Evolutionary conservation across 2,888 invertebrate genomes (phyloP), one percentile per base, ranked within the genome.

Genomic region (Octonoba sinensis): DNA sequence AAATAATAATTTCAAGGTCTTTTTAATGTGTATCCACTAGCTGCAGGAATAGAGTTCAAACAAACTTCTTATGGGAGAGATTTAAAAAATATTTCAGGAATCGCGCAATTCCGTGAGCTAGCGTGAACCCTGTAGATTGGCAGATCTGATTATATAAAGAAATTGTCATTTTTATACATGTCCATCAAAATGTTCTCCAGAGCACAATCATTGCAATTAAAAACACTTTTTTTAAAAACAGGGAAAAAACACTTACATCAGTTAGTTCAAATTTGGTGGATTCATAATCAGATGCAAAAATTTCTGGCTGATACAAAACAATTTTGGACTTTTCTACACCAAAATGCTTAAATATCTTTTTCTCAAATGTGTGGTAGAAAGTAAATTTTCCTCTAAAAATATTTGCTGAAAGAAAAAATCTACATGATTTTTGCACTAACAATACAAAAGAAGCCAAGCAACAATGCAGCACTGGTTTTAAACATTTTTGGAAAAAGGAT

Each of bases 271-370:
- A 86, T 84, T 87, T 88, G 83, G 88, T 89, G 16, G 90, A 88
- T 86, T 91, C 91, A 87, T 89, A 90, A 81, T 90, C 89, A 22
- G 90, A 90, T 72, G 88, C 87, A 87, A 89, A 91, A 56, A 89
- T 88, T 81, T 90, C 89, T 20, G 91, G 89, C 78, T 89, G 89
- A 85, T 89, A 89, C 1, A 90, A 87, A 67, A 90, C 88, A 22
- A 91, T 87, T 51, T 89, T 88, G 82, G 89, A 87, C 20, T 66
- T 46, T 36, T 74, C 46, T 27, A 56, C 57, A 24, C 74, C 74
- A 54, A 84, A 69, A 1, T 76, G 70, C 12, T 71, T 67, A 83
- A 87, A 86, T 4, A 89, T 86, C 16, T 86, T 86, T 47, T 87
- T 86, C 51, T 89, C 88, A 83, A 90, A 88, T 0, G 90, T 89